These are phyloP conservation scores for Botia almorhae DNA, from an alignment of 2,797 vertebrate species.

Conservation along the genomic window DNA sequence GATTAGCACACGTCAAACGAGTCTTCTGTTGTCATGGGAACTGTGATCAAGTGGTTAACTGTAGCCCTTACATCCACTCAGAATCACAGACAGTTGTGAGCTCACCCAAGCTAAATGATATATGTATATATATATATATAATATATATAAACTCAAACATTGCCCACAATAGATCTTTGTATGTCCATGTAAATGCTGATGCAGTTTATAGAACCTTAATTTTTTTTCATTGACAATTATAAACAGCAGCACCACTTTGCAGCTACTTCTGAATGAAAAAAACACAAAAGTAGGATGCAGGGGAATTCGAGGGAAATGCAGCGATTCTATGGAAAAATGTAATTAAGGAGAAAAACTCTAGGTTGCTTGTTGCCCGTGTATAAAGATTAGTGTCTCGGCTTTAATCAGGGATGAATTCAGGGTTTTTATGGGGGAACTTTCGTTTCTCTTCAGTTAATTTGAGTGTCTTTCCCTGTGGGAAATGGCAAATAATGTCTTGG, in stretches of 20 bases:
- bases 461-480: conserved; percentile 11
- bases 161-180: background rate
- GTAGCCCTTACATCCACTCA: conserved; percentile 1
- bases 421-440: conserved; percentile 57
- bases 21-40: conserved; percentile 18
- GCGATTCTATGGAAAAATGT: conserved; percentile 45
- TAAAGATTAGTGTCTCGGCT: conserved; percentile 70
- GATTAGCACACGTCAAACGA: background rate
- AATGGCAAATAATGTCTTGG: conserved; percentile 44
- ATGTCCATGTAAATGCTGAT: background rate
- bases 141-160: background rate
- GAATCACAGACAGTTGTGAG: background rate
- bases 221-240: background rate
- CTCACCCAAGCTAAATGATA: background rate
- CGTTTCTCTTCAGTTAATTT: conserved; percentile 18
- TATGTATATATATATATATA: background rate
- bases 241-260: conserved; percentile 21
- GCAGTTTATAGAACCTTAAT: background rate
- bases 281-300: background rate
- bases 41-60: conserved; percentile 2
- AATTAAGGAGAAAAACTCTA: conserved; percentile 54
- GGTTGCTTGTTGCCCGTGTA: conserved; percentile 52
- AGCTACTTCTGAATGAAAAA: conserved; percentile 15
- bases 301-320: conserved; percentile 13
- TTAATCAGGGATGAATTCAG: conserved; percentile 75